Evolutionary conservation across 2,888 invertebrate species (phyloP), one percentile per base, ranked within the genome.

Genomic region (Erebia palarica): DNA sequence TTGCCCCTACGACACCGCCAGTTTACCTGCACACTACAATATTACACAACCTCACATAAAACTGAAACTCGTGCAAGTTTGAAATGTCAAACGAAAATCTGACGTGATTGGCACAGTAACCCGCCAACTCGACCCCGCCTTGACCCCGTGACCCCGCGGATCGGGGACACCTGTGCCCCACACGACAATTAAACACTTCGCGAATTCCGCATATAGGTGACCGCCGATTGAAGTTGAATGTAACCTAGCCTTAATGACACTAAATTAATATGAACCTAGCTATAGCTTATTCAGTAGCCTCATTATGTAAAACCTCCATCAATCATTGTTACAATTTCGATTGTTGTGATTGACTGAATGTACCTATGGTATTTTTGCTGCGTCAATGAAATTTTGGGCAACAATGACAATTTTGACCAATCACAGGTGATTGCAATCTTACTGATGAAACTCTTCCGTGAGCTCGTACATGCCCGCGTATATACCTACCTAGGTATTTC

Each of bases 171-270:
- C 57, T 21, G 57, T 57, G 57, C 11, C 57, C 18, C 55, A 18
- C 21, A 27, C 57, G 57, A 27, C 57, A 58, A 58, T 58, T 27
- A 27, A 58, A 13, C 13, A 21, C 21, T 58, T 55, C 57, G 57
- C 57, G 7, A 58, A 58, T 58, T 21, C 21, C 4, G 27, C 11
- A 27, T 13, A 36, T 36, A 58, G 27, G 13, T 57, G 21, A 27
- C 57, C 57, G 21, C 27, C 10, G 21, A 10, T 55, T 55, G 55
- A 11, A 55, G 10, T 18, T 55, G 11, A 55, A 51, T 10, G 55
- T 55, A 51, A 51, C 18, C 55, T 1, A 27, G 57, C 21, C 27
- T 58, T 58, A n/a, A n/a, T n/a, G 27, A 21, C 57, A 57, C 13
- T 11, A 18, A 11, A 11, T 18, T 27, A 27, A 36, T 36, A 36